A percentile compares a stretch with the other conserved stretches of the same genome.
Conservation (phyloP, 2,797 vertebrate species). For the Alosa sapidissima region DNA sequence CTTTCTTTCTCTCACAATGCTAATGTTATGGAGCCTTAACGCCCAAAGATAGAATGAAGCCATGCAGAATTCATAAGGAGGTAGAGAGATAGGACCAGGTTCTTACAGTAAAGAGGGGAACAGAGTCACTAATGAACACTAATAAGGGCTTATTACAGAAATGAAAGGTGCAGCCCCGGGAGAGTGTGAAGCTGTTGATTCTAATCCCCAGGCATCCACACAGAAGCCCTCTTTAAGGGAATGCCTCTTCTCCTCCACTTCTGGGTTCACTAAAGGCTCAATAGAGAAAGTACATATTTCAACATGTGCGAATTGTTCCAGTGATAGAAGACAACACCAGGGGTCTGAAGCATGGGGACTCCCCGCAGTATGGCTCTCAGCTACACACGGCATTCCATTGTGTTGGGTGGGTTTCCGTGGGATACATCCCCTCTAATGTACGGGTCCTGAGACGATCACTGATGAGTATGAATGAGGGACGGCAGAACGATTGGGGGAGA, state of each 20-base stretch:
- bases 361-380: neutral
- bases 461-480: conserved; percentile 10
- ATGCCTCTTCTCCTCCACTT: conserved; percentile 16
- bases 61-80: conserved; percentile 57
- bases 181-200: conserved; percentile 48
- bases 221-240: neutral
- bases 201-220: neutral
- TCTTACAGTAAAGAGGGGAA: conserved; percentile 55
- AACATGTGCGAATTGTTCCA: neutral
- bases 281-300: conserved; percentile 16
- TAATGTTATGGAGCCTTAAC: neutral
- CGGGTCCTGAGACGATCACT: neutral
- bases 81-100: conserved; percentile 54
- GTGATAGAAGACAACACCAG: neutral
- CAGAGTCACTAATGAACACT: conserved; percentile 57
- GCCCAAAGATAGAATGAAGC: conserved; percentile 24
- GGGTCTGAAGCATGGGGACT: neutral
- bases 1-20: neutral
- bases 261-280: neutral
- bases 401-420: neutral
- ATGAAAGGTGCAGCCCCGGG: conserved; percentile 59
- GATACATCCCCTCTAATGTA: neutral
- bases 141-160: conserved; percentile 59
- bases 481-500: neutral
- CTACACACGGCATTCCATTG: neutral